Base-by-base conservation (phyloP, 2,888 invertebrate species). In the Rotaria socialis region DNA sequence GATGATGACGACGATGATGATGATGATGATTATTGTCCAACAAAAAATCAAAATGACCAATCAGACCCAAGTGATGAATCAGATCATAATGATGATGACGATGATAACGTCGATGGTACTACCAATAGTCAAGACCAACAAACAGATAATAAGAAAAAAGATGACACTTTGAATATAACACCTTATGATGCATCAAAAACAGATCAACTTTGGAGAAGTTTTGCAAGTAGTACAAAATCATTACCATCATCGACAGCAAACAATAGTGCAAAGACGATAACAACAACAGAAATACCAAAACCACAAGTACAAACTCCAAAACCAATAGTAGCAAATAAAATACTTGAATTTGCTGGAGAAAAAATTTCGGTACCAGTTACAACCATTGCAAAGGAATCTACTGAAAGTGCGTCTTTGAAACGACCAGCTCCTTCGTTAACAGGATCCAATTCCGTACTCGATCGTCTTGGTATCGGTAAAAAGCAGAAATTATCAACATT, bases 401-500 rank as follows among this genome's bases (percentile, higher is more conserved):
- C 41, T 7, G 22, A 47, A 47, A 80, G 24, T 47, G 24, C 47
- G 14, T 80, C 80, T 11, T 14, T 80, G 47, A 80, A 80, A 47
- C 80, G 80, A n/a, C 80, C 80, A 14, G 35, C 35, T 67, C 3
- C 16, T 35, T 27, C 35, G 24, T 10, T 24, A 14, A n/a, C 47
- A 47, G n/a, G 24, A n/a, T 24, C 80, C 0, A 47, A 35, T 80
- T 43, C 80, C 47, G 22, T 80, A 80, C 80, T 80, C 11, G 80
- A 80, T 80, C 80, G 47, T 43, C 47, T 80, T 24, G 80, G 80
- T 11, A 80, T 80, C 8, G 47, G 47, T 43, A 80, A 80, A 80
- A 80, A 80, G 4, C 80, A 80, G 47, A 80, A 80, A 47, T 47
- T 80, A 43, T 80, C 80, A 43, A 80, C 80, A 47, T 80, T 80